Evolutionary conservation across 2,888 invertebrate genomes (phyloP).

Genomic region (Cantharis nigra): DNA sequence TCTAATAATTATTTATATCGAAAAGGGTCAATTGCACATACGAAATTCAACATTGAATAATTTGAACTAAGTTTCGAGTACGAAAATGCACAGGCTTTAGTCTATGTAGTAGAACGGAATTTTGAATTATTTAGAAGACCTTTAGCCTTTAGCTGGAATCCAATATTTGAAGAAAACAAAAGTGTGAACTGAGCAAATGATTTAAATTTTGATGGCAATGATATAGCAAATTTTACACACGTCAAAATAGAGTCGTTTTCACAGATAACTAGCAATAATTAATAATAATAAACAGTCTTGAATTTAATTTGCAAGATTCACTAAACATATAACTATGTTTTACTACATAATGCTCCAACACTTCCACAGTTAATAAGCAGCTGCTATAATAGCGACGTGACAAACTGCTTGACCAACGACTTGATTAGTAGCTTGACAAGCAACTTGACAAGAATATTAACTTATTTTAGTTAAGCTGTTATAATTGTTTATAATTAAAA

Average conservation of each 20-base stretch:
- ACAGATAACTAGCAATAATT: background rate
- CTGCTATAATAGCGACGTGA: constrained; percentile 1
- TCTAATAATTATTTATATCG: too few species aligned
- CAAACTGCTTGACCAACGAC: constrained; percentile 2
- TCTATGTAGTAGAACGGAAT: too few species aligned
- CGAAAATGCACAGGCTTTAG: too few species aligned
- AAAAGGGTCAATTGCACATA: too few species aligned
- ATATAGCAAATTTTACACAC: background rate
- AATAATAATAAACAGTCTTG: background rate
- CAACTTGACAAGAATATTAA: background rate
- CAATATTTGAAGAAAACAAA: background rate
- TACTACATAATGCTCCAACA: background rate
- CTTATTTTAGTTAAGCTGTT: background rate
- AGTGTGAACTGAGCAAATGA: background rate
- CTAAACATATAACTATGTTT: background rate
- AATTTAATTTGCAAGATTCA: constrained; percentile 4
- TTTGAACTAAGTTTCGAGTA: too few species aligned
- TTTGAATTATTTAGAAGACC: too few species aligned
- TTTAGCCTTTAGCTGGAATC: too few species aligned
- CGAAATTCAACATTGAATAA: too few species aligned
- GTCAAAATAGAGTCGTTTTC: background rate
- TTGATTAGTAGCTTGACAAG: constrained; percentile 3
- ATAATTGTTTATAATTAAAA: background rate
- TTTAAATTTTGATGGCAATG: background rate
- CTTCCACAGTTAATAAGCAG: background rate